Evolutionary conservation across 2,113 vertebrate species (phyloP).

Genomic region (Mus musculus): DNA sequence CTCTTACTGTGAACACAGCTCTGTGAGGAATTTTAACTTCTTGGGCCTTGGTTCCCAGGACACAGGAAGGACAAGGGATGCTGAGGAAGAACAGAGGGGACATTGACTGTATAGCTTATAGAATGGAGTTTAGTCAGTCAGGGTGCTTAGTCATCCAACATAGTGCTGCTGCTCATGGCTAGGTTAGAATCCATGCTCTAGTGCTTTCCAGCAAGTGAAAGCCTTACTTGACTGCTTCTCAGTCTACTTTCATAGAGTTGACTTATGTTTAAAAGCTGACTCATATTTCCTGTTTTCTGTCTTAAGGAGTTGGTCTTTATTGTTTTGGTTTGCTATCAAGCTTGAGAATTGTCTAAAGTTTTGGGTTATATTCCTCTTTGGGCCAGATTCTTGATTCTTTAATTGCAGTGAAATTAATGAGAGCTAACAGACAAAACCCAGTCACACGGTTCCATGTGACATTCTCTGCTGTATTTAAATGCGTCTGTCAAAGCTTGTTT

Average conservation of each 20-base stretch:
- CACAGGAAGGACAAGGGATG: not conserved
- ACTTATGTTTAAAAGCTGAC: not conserved
- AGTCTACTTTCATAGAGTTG: not conserved
- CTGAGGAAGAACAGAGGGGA: not conserved
- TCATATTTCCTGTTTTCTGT: constrained; percentile 4
- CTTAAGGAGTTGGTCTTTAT: not conserved
- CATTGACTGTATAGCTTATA: not conserved
- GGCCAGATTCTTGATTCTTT: not conserved
- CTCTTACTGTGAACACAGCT: not conserved
- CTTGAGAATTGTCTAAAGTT: constrained; percentile 16
- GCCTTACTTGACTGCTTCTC: not conserved
- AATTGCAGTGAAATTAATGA: constrained; percentile 16
- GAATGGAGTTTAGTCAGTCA: not conserved
- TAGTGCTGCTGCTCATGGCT: not conserved
- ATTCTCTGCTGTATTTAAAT: not conserved
- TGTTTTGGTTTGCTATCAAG: constrained; percentile 35
- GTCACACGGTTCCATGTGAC: not conserved
- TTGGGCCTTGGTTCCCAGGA: not conserved
- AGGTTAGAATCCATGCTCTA: not conserved
- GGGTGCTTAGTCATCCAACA: not conserved
- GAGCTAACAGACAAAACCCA: not conserved
- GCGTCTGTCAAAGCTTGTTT: constrained; percentile 5
- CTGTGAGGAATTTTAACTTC: not conserved
- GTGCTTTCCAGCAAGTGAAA: not conserved
- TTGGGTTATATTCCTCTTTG: not conserved